Evolutionary conservation across 2,113 vertebrate species (phyloP), one percentile per base, ranked within the genome.

Genomic region (Odobenus rosmarus): DNA sequence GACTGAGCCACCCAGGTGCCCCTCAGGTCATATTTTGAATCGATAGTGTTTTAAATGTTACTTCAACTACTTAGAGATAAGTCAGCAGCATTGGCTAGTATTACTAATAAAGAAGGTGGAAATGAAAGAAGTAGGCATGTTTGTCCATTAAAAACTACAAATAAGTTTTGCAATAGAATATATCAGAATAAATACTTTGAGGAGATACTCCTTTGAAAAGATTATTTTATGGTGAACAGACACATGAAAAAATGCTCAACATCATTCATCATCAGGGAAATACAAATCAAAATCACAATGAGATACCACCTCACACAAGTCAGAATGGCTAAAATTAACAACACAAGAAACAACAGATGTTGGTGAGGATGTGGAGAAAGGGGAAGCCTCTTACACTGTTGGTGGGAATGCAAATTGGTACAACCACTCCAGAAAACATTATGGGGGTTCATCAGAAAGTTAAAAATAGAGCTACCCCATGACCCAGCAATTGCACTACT

Each of bases 101-200:
- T 46, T 91, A 81, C 36, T 76, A 91, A 79, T 64, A 82, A 88
- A 89, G 55, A 93, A 86, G 84, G 26, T 87, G 24, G 31, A 86
- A 97, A 72, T 71, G 31, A 88, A 96, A 77, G 23, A 36, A 19
- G 49, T 76, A 53, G 31, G n/a, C 39, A 62, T 61, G 13, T 49
- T 80, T 94, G 33, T 36, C 46, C 67, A 21, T 53, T 91, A 55
- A 83, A 88, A 92, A 83, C 28, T 24, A 26, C 55, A 7, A 7
- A 31, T 55, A 59, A 57, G 11, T 18, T 95, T 80, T 80, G 33
- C 39, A 79, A 67, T 77, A 31, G 14, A 92, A 72, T 64, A 31
- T 85, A 74, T 13, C 39, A 49, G 36, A 89, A 71, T 91, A 97
- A 97, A 72, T 86, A 77, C 16, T 89, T 55, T 64, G 16, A 94